Evolutionary conservation across 92 coral and sea anemone genomes (phyloP).

Genomic region (Phymanthus crucifer): DNA sequence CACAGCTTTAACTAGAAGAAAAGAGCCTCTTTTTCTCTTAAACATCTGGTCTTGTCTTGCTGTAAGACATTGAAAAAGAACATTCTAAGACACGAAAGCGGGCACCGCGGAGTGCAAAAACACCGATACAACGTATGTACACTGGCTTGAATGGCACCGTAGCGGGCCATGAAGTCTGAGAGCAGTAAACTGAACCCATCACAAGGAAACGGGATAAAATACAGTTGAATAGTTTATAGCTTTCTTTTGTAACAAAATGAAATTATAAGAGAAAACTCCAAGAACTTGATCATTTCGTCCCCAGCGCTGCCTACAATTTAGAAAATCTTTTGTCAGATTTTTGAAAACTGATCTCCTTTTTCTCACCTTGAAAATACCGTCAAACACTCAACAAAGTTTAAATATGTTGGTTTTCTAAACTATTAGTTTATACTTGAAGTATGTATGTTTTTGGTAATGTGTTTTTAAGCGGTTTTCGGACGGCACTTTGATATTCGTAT

Average conservation of each 20-base stretch:
- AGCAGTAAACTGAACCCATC: neutral
- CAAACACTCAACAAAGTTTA: neutral
- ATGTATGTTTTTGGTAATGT: neutral
- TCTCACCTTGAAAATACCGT: too few relatives aligned
- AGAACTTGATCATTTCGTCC: neutral
- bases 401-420: neutral
- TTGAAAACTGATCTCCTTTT: too few relatives aligned
- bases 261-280: neutral
- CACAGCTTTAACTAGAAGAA: conserved; percentile 11
- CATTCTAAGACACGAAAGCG: neutral
- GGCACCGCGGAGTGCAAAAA: too few relatives aligned
- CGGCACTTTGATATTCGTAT: neutral
- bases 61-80: neutral
- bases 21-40: neutral
- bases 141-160: neutral
- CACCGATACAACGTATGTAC: neutral
- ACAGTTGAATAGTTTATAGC: neutral
- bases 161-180: neutral
- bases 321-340: too few relatives aligned
- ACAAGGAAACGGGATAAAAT: neutral
- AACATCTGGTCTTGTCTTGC: neutral
- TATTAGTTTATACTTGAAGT: too few relatives aligned
- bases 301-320: too few relatives aligned
- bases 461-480: neutral
- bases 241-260: neutral